Conservation (phyloP, 2,888 invertebrate genomes). For the Tryphoninae sp. region DNA sequence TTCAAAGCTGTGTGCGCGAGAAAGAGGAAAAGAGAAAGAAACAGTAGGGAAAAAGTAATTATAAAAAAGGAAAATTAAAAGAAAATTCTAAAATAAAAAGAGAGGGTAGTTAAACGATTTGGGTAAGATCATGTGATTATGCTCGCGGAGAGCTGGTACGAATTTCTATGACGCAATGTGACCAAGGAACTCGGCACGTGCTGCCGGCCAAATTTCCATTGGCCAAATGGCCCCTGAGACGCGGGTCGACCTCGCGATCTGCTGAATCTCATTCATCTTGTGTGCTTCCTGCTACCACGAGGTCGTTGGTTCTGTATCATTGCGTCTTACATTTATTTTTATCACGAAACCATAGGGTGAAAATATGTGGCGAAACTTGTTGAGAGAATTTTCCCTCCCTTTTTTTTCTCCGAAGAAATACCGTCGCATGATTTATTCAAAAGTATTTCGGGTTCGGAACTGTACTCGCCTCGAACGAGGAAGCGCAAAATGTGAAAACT, state of each 20-base stretch:
- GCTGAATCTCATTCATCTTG: conserved; percentile 15
- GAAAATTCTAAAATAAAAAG: conserved; percentile 11
- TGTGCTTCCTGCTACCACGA: not conserved
- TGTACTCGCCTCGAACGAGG: not conserved
- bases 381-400: not conserved
- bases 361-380: conserved; percentile 20
- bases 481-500: conserved; percentile 2
- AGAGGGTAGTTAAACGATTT: conserved; percentile 24
- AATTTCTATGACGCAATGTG: not conserved
- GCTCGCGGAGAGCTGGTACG: not conserved
- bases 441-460: not conserved
- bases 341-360: not conserved
- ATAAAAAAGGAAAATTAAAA: conserved; percentile 8
- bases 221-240: conserved; percentile 27
- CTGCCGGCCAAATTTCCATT: conserved; percentile 36
- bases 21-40: not conserved
- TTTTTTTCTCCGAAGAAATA: not conserved
- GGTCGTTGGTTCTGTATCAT: conserved; percentile 5
- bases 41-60: no score
- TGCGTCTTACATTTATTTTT: not conserved
- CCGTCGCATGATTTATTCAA: conserved; percentile 33
- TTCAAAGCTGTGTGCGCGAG: conserved; percentile 33
- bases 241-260: conserved; percentile 2
- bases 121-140: conserved; percentile 11
- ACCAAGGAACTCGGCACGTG: conserved; percentile 42